phyloP scores from a whole-genome alignment of 2,888 invertebrate species.

The Macrophya alboannulata region DNA sequence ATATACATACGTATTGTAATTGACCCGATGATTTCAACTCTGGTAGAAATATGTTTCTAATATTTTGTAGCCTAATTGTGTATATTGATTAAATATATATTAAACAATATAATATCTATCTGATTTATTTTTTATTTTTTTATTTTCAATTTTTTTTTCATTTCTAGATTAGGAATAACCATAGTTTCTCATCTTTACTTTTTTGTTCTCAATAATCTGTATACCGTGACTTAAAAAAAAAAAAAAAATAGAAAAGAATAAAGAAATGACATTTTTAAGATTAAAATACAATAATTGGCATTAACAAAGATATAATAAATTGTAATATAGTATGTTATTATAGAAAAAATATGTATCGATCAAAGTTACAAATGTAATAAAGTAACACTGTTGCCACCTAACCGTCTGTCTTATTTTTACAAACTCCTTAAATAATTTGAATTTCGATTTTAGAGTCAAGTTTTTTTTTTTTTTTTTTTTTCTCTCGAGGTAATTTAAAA shows the following conservation, averaged over 20 bases:
- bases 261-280: background rate
- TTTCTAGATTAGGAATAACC: background rate
- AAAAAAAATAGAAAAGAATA: constrained; percentile 42
- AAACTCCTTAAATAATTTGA: background rate
- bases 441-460: too few relatives aligned
- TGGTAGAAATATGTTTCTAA: background rate
- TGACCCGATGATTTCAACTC: constrained; percentile 2
- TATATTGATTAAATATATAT: constrained; percentile 26
- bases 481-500: background rate
- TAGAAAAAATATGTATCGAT: constrained; percentile 65
- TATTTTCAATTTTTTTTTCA: background rate
- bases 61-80: constrained; percentile 25
- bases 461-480: too few relatives aligned
- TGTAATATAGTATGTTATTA: constrained; percentile 71
- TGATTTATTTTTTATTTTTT: background rate
- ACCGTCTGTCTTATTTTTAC: background rate
- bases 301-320: constrained; percentile 61
- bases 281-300: constrained; percentile 13
- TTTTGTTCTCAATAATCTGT: constrained; percentile 51
- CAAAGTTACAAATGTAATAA: constrained; percentile 73
- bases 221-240: constrained; percentile 43
- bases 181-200: background rate
- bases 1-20: background rate
- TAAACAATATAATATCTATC: constrained; percentile 22
- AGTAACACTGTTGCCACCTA: constrained; percentile 70